phyloP scores from a whole-genome alignment of 2,113 vertebrate genomes.

The Eretmodus cyanostictus region DNA sequence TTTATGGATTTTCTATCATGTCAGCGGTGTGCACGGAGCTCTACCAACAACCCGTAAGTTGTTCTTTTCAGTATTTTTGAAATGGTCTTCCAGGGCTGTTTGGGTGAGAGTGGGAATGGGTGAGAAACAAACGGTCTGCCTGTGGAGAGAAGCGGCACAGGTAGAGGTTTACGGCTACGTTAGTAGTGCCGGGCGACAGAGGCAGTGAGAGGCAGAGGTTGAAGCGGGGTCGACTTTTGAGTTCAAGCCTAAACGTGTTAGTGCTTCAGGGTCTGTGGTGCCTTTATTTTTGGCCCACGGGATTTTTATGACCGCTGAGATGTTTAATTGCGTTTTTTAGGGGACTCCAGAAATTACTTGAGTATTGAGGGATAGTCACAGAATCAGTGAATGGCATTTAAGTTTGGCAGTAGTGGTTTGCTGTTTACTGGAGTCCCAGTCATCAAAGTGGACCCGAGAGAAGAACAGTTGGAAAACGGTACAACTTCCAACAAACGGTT shows the following conservation, averaged over 20 bases:
- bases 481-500: background rate
- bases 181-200: background rate
- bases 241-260: conserved; percentile 1
- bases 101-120: background rate
- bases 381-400: background rate
- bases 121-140: background rate
- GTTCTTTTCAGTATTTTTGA: background rate
- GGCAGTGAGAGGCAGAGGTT: background rate
- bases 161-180: background rate
- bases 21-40: conserved; percentile 61
- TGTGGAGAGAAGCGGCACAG: background rate
- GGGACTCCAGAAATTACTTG: background rate
- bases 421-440: background rate
- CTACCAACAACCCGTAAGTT: conserved; percentile 75
- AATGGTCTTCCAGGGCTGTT: background rate
- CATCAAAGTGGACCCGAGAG: background rate
- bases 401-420: background rate
- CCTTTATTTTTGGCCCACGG: background rate
- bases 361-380: background rate
- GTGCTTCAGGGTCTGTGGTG: background rate
- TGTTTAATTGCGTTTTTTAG: background rate
- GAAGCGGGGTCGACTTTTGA: background rate
- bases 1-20: conserved; percentile 70
- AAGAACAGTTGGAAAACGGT: background rate
- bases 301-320: background rate